Conservation (phyloP, 1,140 invertebrate species). For the Drosophila lini region DNA sequence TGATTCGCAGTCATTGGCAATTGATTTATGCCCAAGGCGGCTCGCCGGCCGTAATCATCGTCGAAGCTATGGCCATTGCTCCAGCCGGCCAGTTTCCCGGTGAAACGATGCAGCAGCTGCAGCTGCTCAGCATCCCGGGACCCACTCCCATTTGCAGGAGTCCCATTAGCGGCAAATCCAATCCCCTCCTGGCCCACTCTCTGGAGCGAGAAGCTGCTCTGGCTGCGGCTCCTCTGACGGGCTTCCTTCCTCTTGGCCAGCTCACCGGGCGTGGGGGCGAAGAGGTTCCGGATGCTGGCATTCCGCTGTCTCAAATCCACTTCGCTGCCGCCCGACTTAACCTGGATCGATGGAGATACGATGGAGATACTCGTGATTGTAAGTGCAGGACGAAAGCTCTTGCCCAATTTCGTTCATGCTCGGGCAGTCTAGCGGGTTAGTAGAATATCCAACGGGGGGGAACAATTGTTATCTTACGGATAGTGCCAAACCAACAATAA, state of each 20-base stretch:
- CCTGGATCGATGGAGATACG: conserved; percentile 59
- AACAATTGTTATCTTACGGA: conserved; percentile 47
- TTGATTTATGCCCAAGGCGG: conserved; percentile 71
- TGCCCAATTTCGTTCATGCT: conserved; percentile 44
- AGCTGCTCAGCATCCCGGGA: not conserved
- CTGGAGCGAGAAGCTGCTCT: conserved; percentile 67
- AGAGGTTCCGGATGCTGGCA: conserved; percentile 75
- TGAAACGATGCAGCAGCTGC: conserved; percentile 9
- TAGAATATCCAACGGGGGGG: conserved; percentile 47
- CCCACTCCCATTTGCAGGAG: conserved; percentile 3
- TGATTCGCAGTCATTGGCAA: conserved; percentile 72
- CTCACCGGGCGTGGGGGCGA: conserved; percentile 53
- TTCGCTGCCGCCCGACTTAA: conserved; percentile 68
- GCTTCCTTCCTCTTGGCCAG: conserved; percentile 62
- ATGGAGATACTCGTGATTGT: conserved; percentile 45
- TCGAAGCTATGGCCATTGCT: conserved; percentile 52
- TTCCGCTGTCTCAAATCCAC: conserved; percentile 65
- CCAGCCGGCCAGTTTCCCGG: conserved; percentile 16
- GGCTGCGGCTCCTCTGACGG: conserved; percentile 67
- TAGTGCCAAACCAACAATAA: conserved; percentile 54
- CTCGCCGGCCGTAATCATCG: conserved; percentile 30
- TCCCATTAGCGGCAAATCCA: conserved; percentile 13
- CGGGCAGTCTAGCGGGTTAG: conserved; percentile 52
- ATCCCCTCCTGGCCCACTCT: conserved; percentile 34
- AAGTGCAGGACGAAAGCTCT: conserved; percentile 33